phyloP scores from a whole-genome alignment of 2,888 invertebrate species.

The Himalopsyche tibetana region DNA sequence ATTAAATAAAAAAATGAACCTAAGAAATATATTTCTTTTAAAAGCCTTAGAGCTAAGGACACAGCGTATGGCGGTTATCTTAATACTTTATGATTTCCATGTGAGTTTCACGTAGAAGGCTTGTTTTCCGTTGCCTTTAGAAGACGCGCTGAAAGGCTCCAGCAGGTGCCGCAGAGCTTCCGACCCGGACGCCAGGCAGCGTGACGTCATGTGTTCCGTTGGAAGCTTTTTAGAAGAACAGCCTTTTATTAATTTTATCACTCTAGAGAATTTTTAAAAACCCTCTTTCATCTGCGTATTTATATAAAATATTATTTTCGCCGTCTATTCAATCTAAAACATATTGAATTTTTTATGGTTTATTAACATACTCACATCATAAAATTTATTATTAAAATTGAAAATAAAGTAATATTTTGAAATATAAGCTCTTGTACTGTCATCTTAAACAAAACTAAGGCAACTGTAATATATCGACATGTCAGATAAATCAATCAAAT shows the following conservation, averaged over 20 bases:
- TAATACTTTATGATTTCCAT: conserved; percentile 7
- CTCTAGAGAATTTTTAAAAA: background rate
- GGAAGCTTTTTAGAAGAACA: conserved; percentile 7
- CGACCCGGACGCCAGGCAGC: conserved; percentile 37
- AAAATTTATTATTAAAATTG: too few relatives aligned
- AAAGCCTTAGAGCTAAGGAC: background rate
- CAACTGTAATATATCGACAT: too few relatives aligned
- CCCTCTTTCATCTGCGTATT: background rate
- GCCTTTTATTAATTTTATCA: conserved; percentile 33
- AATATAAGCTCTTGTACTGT: too few relatives aligned
- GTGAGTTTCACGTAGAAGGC: conserved; percentile 28
- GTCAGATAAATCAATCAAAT: too few relatives aligned
- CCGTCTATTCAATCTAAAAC: too few relatives aligned
- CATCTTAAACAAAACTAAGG: too few relatives aligned
- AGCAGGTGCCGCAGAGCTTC: conserved; percentile 29
- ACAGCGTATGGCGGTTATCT: background rate
- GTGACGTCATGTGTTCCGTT: conserved; percentile 37
- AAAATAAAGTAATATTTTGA: too few relatives aligned
- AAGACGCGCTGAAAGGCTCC: conserved; percentile 32
- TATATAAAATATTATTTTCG: too few relatives aligned
- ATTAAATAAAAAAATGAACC: background rate
- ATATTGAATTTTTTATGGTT: too few relatives aligned
- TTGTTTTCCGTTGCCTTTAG: conserved; percentile 14
- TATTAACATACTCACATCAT: too few relatives aligned
- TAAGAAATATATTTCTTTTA: background rate